Percentiles rank a stretch among this genome's conserved stretches.
phyloP scores from a whole-genome alignment of 2,888 invertebrate genomes.

The Drosophila planitibia region DNA sequence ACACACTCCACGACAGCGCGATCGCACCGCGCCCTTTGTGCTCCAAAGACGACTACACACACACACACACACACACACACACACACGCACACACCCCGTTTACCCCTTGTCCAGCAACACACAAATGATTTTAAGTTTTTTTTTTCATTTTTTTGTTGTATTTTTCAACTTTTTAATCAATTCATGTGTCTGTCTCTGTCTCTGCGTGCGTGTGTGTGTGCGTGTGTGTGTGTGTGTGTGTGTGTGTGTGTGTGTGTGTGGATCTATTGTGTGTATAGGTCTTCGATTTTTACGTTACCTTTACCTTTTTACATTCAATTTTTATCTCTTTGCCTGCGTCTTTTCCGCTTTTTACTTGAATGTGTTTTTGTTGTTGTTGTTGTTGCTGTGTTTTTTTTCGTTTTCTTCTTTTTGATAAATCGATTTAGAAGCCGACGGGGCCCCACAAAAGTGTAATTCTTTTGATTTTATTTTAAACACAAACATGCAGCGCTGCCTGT shows the following conservation, averaged over 20 bases:
- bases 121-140: constrained; percentile 52
- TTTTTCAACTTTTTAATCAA: constrained; percentile 77
- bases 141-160: constrained; percentile 36
- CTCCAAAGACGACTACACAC: constrained; percentile 39
- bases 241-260: constrained; percentile 58
- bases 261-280: constrained; percentile 74
- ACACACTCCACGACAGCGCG: constrained; percentile 19
- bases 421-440: constrained; percentile 81
- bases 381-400: constrained; percentile 40
- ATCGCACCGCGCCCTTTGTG: constrained; percentile 64
- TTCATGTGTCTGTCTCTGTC: constrained; percentile 63
- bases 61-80: not conserved
- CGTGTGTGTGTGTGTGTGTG: constrained; percentile 49
- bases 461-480: constrained; percentile 75
- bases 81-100: not conserved
- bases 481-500: constrained; percentile 28
- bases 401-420: constrained; percentile 79
- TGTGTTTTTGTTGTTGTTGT: constrained; percentile 19
- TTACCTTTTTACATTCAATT: constrained; percentile 78
- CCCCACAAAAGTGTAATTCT: constrained; percentile 81
- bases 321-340: constrained; percentile 80
- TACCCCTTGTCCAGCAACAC: constrained; percentile 25
- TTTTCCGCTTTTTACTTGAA: constrained; percentile 70
- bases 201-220: constrained; percentile 4
- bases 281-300: constrained; percentile 79